Conservation (phyloP, 2,888 invertebrate genomes). For the Himalopsyche kuldschensis region DNA sequence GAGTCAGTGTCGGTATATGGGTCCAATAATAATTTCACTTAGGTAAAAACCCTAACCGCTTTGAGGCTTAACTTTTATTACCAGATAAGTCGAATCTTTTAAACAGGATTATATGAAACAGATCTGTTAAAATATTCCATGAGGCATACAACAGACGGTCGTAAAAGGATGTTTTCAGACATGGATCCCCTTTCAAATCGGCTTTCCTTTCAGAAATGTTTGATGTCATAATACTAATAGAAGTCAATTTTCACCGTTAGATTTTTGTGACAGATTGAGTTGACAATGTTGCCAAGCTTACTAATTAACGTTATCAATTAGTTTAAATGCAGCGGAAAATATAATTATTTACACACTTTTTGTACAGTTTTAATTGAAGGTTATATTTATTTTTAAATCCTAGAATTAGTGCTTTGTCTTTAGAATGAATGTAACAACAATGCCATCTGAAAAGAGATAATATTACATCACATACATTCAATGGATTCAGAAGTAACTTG, state of each 20-base stretch:
- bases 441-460: too few relatives aligned
- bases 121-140: slow-evolving; percentile 35
- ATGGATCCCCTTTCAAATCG: slow-evolving; percentile 28
- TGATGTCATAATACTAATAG: slow-evolving; percentile 12
- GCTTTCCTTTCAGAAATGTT: slow-evolving; percentile 15
- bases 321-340: too few relatives aligned
- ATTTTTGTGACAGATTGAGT: not conserved
- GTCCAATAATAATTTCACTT: not conserved
- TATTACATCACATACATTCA: too few relatives aligned
- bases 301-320: not conserved
- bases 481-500: too few relatives aligned
- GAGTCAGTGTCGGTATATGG: not conserved
- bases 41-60: slow-evolving; percentile 4
- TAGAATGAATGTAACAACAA: too few relatives aligned
- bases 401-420: too few relatives aligned
- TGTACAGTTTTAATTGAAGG: too few relatives aligned
- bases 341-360: too few relatives aligned
- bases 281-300: not conserved
- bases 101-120: slow-evolving; percentile 34
- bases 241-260: slow-evolving; percentile 8
- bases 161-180: slow-evolving; percentile 27
- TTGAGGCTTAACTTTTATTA: slow-evolving; percentile 19
- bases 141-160: slow-evolving; percentile 18
- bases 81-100: slow-evolving; percentile 20
- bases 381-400: too few relatives aligned